These are phyloP conservation scores for Cartodere bifasciata DNA, from an alignment of 2,888 invertebrate species.

Conservation along the genomic window DNA sequence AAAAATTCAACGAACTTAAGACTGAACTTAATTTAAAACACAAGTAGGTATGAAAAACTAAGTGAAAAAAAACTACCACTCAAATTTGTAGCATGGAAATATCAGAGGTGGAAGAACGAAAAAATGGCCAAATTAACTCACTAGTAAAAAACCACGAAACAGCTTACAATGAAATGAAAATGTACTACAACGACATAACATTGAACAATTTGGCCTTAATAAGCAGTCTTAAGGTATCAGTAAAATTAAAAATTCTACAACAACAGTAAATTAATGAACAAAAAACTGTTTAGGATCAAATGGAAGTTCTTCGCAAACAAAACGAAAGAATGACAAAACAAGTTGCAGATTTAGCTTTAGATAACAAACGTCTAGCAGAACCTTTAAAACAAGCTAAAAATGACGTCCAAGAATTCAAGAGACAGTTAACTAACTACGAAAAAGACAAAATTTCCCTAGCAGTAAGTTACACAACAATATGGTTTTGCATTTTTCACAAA, in stretches of 20 bases:
- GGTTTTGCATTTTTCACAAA: no score
- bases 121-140: constrained; percentile 74
- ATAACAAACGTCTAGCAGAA: constrained; percentile 59
- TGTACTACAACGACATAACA: constrained; percentile 91
- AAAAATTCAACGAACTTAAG: constrained; percentile 58
- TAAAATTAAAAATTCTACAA: constrained; percentile 2
- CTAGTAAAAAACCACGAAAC: constrained; percentile 72
- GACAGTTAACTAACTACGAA: constrained; percentile 72
- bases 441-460: constrained; percentile 57
- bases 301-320: constrained; percentile 62
- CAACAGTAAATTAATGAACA: no score
- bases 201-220: constrained; percentile 86
- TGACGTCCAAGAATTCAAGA: constrained; percentile 58
- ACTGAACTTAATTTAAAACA: constrained; percentile 60
- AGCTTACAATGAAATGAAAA: constrained; percentile 80
- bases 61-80: no score
- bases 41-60: constrained; percentile 24
- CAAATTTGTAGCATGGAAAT: constrained; percentile 64
- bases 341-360: constrained; percentile 51
- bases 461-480: no score
- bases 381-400: constrained; percentile 59
- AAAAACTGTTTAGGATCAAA: constrained; percentile 52
- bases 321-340: constrained; percentile 67
- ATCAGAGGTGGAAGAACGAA: constrained; percentile 80
- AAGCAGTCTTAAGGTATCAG: constrained; percentile 74